Conservation (phyloP, 2,888 invertebrate genomes). For the Oconnorella tubifera region DNA sequence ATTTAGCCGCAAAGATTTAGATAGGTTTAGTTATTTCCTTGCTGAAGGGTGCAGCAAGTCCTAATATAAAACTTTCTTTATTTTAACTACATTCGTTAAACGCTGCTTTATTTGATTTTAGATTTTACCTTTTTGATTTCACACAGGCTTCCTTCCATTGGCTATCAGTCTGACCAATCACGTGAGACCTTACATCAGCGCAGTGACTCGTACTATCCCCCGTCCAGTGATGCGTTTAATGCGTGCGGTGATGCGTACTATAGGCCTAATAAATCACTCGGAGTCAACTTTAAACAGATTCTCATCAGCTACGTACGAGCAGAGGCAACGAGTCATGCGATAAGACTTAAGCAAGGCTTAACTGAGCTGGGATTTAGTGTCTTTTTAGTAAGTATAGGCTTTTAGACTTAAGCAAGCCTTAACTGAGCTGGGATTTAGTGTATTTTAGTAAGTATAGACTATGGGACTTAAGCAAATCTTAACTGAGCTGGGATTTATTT, state of each 20-base stretch:
- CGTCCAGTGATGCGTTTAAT: not conserved
- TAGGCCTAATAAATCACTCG: not conserved
- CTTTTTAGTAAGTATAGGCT: conserved; percentile 51
- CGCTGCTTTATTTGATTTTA: too few relatives aligned
- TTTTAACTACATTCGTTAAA: too few relatives aligned
- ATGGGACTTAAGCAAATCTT: conserved; percentile 50
- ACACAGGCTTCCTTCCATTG: too few relatives aligned
- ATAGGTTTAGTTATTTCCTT: not conserved
- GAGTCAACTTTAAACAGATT: conserved; percentile 43
- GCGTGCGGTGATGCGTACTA: not conserved
- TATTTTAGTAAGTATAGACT: conserved; percentile 53
- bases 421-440: conserved; percentile 50
- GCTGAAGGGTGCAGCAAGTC: too few relatives aligned
- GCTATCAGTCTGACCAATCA: too few relatives aligned
- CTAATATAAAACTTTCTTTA: too few relatives aligned
- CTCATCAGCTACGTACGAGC: conserved; percentile 56
- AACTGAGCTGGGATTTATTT: too few relatives aligned
- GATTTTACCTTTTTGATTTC: too few relatives aligned
- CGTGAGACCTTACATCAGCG: too few relatives aligned
- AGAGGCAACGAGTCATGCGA: conserved; percentile 55
- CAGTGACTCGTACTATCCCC: not conserved
- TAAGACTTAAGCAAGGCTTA: conserved; percentile 49
- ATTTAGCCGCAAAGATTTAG: not conserved
- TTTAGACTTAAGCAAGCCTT: conserved; percentile 50
- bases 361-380: conserved; percentile 52